Base-by-base conservation (phyloP, 2,113 vertebrate species). In the Xyliphius kryptos region DNA sequence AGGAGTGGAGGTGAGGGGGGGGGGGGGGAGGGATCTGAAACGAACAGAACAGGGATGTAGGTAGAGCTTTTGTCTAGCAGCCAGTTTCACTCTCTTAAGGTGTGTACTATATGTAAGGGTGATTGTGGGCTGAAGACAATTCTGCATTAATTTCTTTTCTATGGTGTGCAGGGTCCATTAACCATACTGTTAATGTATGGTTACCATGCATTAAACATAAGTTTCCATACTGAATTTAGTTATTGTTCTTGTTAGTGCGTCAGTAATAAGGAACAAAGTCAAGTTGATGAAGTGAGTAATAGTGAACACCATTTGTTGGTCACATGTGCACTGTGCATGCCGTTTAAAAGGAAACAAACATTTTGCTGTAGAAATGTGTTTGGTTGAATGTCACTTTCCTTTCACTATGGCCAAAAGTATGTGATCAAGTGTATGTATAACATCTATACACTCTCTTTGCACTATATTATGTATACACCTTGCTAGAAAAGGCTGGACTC, bases 361-460 rank as follows among this genome's bases (percentile, higher is more conserved):
- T 3, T 52, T 22, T 52, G 48, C 19, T 50, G 48, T 13, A 21
- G 48, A 13, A 52, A 50, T 22, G 11, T 51, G 48, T 51, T 51
- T 17, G 46, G 1, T 48, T 51, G 19, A 1, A 21, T 19, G 16
- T 19, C 6, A 6, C 11, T 20, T 50, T 12, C 19, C 2, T 14
- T n/a, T 14, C 49, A 26, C 12, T 51, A 21, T 7, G 21, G 26
- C 52, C 26, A 37, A 16, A 16, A 10, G 26, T 10, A 16, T 36
- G 8, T 36, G 22, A 26, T 15, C n/a, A 16, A 12, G 20, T 26
- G 7, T 22, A 2, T 7, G n/a, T n/a, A 20, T 13, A 21, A 21
- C 20, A 48, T 48, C 46, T 48, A 11, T 47, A 16, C 26, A 14
- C 16, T 14, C 15, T 9, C 3, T 26, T 15, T 32, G 1, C n/a